phyloP scores from a whole-genome alignment of 2,797 vertebrate genomes.

The Psittacula derbiana region DNA sequence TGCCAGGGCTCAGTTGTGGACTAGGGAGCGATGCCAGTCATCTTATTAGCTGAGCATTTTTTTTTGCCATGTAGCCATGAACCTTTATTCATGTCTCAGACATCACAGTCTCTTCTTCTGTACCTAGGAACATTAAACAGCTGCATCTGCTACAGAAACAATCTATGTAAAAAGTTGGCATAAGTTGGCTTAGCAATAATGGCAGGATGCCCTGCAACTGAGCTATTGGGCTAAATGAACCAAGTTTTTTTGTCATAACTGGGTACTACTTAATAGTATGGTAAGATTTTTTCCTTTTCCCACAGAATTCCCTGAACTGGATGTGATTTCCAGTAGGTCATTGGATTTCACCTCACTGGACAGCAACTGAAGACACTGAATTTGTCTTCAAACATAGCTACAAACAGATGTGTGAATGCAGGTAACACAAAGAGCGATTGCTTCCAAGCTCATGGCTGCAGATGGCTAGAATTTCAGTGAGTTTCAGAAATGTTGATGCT shows the following conservation, averaged over 20 bases:
- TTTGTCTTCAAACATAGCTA: not conserved
- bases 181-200: not conserved
- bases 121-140: not conserved
- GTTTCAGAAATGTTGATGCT: not conserved
- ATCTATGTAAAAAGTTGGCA: not conserved
- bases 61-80: not conserved
- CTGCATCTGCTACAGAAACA: not conserved
- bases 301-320: not conserved
- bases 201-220: not conserved
- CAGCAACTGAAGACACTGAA: not conserved
- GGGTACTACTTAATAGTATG: not conserved
- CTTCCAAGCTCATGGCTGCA: not conserved
- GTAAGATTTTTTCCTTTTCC: not conserved
- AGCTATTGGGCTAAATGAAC: not conserved
- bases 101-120: not conserved
- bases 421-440: not conserved
- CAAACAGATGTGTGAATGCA: not conserved
- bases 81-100: not conserved
- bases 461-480: not conserved
- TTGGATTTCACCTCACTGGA: not conserved
- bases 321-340: not conserved
- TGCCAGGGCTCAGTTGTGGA: not conserved
- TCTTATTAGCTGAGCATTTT: not conserved
- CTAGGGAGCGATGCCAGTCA: not conserved
- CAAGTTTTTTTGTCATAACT: not conserved